Evolutionary conservation across 2,113 vertebrate genomes (phyloP), one percentile per base, ranked within the genome.

Genomic region (Panurus biarmicus): DNA sequence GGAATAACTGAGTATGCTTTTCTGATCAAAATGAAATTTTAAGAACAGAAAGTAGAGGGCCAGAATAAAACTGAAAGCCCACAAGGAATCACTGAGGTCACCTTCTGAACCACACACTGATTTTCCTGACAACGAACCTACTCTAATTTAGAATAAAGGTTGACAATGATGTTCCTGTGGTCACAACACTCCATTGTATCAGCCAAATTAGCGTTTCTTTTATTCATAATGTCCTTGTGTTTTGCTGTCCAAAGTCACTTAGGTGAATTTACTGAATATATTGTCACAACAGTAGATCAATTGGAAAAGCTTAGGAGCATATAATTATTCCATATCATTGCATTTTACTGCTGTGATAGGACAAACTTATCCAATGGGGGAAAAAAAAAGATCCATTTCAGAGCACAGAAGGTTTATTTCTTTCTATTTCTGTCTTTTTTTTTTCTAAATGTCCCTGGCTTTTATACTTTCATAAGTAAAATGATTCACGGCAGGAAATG

Each of bases 401-500:
- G 67, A 74, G 65, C 25, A 86, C 44, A 64, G 45, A 85, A 64
- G 12, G 51, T 76, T 91, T 85, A 50, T 90, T 90, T 87, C 76
- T 58, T 94, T 79, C 50, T 85, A 23, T 81, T 78, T 57, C 18
- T 45, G 23, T 31, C 35, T 14, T 33, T 33, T 61, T 54, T 45
- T 3, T 1, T 0, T 19, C 28, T 56, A 67, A 94, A 80, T 61
- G 72, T 91, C 78, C 53, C 87, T 58, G 73, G 72, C 72, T 94
- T 56, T 94, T 77, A 45, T 47, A 95, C 56, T 87, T 92, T 89
- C 75, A 69, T 80, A 95, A 93, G 70, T 81, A 95, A 91, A 94
- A 95, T 89, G 85, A 95, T 96, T 96, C 93, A 95, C 72, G 76
- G 66, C 44, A 92, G 91, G 87, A 97, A 94, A 93, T 78, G 77